Base-by-base conservation (phyloP, 2,888 invertebrate genomes). In the Gonocerus acuteangulatus region DNA sequence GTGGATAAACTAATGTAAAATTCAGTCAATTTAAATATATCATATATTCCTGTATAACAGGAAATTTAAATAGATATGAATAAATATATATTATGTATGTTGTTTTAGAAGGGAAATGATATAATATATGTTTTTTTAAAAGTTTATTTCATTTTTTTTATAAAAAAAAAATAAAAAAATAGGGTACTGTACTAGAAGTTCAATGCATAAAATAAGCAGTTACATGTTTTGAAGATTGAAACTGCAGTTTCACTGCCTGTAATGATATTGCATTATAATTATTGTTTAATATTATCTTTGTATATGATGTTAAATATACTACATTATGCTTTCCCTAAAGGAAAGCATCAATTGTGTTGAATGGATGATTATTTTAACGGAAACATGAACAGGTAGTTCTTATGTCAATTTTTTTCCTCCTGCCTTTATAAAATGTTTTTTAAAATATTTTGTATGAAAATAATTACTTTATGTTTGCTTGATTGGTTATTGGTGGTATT, bases 171-270 rank as follows among this genome's bases (percentile, higher is more conserved):
- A 57, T n/a, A 23, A 57, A 47, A 54, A 22, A 47, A 44, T 32
- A 48, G 51, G 44, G 44, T 39, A 51, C 18, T 62, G 32, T 61
- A 48, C 34, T 51, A 48, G 56, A 57, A 48, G 32, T 57, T 57
- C 49, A 49, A 18, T 48, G 57, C 48, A 48, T 36, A 57, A 56
- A 42, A 57, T 57, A 52, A 48, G 56, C 36, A 45, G 32, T 44
- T 52, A 52, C 45, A 47, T 48, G 39, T 44, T 56, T 16, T 34
- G 27, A 22, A 34, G 23, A 44, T 47, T 51, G 54, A 49, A 34
- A 49, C 60, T 59, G 64, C 62, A 62, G 64, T 64, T 15, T 59
- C 64, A 64, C 64, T 64, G 64, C 64, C 64, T 60, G 45, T 52
- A 59, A 61, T 34, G 36, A 49, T 49, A 48, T 56, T 57, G 34